Conservation (phyloP, 2,797 vertebrate species). For the Myiotriccus ornatus region DNA sequence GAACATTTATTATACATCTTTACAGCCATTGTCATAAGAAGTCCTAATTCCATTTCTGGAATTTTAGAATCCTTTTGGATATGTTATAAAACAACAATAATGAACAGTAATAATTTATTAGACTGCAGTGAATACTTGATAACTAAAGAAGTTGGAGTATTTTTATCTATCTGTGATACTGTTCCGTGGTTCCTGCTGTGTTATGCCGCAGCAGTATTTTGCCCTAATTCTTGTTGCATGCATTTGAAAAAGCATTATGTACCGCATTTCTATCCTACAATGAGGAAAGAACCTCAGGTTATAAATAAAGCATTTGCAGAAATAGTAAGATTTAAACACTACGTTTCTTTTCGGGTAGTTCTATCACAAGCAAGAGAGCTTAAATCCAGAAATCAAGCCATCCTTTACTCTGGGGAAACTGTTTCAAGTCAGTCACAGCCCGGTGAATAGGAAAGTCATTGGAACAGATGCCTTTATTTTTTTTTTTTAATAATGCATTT, state of each 20-base stretch:
- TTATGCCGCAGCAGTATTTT: background rate
- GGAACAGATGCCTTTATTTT: background rate
- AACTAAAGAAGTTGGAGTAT: background rate
- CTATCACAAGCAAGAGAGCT: background rate
- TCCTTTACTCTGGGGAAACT: background rate
- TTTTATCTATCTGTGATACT: background rate
- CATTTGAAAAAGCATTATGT: background rate
- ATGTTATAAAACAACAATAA: background rate
- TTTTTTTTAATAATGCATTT: background rate
- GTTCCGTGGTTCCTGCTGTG: background rate
- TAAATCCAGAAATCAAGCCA: slow-evolving; percentile 12
- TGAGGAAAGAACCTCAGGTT: background rate
- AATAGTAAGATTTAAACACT: background rate
- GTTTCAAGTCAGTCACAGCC: background rate
- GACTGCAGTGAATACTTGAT: background rate
- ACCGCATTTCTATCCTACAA: background rate
- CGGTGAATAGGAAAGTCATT: background rate
- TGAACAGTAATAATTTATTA: background rate
- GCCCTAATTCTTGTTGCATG: background rate
- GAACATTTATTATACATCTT: background rate
- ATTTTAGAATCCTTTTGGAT: background rate
- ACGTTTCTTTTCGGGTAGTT: background rate
- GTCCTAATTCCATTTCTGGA: background rate
- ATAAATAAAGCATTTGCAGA: slow-evolving; percentile 35
- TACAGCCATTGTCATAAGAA: background rate